Conservation (phyloP, 2,888 invertebrate species). For the Thalpophila matura region DNA sequence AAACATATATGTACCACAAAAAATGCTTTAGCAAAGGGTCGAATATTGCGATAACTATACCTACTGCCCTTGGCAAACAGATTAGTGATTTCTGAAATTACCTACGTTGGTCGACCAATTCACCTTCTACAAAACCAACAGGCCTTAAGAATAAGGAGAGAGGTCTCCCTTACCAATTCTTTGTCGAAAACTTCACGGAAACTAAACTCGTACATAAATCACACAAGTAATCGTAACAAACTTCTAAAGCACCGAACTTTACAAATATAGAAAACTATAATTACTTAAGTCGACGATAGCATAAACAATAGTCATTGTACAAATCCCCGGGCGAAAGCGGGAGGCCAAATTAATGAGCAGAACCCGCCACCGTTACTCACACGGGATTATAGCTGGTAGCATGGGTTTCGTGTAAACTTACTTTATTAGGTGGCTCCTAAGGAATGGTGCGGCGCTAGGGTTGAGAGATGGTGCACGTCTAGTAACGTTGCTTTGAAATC, state of each 20-base stretch:
- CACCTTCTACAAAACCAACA: too few species aligned
- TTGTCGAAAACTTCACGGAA: neutral
- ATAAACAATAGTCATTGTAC: constrained; percentile 85
- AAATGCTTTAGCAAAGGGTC: too few species aligned
- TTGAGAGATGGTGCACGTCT: constrained; percentile 1
- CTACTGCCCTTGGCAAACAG: too few species aligned
- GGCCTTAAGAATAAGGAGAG: too few species aligned
- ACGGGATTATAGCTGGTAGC: constrained; percentile 73
- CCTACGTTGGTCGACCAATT: too few species aligned
- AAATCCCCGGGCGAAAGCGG: constrained; percentile 79
- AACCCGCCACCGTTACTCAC: constrained; percentile 74
- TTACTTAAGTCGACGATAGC: constrained; percentile 76
- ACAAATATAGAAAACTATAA: constrained; percentile 66
- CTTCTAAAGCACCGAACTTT: constrained; percentile 30
- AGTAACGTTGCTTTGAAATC: neutral
- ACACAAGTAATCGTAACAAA: constrained; percentile 21
- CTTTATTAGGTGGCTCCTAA: constrained; percentile 66
- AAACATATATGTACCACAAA: too few species aligned
- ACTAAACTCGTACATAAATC: constrained; percentile 9
- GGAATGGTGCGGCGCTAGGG: constrained; percentile 32
- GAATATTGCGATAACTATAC: too few species aligned
- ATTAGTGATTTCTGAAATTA: too few species aligned
- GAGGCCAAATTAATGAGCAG: constrained; percentile 81
- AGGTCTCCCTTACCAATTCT: neutral
- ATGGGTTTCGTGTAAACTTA: constrained; percentile 74